Percentiles rank a stretch among this genome's conserved stretches.
Evolutionary conservation across 2,113 vertebrate genomes (phyloP).

Genomic region (Cyanocitta stelleri): DNA sequence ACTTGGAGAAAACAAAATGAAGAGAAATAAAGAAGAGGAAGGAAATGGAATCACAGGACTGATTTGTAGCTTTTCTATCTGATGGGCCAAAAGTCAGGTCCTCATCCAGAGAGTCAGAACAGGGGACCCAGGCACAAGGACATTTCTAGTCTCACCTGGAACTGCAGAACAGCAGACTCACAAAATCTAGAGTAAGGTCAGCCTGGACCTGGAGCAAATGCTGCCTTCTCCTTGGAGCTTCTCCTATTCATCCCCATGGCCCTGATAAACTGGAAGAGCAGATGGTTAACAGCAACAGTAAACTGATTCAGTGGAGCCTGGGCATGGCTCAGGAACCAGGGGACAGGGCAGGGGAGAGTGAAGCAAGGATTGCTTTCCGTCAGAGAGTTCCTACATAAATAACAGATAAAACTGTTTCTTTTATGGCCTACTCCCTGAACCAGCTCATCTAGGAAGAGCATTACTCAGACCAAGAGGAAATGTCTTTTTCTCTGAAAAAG

Average conservation of each 20-base stretch:
- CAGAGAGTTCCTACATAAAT: background rate
- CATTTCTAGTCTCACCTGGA: background rate
- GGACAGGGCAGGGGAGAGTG: background rate
- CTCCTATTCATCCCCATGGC: background rate
- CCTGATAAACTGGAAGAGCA: background rate
- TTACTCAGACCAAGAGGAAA: slow-evolving; percentile 29
- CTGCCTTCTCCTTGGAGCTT: background rate
- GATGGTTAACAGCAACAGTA: background rate
- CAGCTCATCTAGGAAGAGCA: slow-evolving; percentile 8
- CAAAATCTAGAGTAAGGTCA: background rate
- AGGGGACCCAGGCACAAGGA: accelerated
- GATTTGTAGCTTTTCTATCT: background rate
- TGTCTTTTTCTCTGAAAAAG: background rate
- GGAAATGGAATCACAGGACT: background rate
- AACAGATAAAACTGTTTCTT: background rate
- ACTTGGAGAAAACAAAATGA: background rate
- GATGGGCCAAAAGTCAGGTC: background rate
- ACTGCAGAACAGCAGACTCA: background rate
- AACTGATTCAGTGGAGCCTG: background rate
- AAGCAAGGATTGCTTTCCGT: background rate
- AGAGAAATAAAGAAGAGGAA: background rate
- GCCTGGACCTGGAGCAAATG: background rate
- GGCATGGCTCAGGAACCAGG: background rate
- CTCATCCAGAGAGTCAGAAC: background rate
- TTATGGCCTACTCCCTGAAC: background rate